Base-by-base conservation (phyloP, 2,797 vertebrate genomes). In the Tiaroga cobitis region DNA sequence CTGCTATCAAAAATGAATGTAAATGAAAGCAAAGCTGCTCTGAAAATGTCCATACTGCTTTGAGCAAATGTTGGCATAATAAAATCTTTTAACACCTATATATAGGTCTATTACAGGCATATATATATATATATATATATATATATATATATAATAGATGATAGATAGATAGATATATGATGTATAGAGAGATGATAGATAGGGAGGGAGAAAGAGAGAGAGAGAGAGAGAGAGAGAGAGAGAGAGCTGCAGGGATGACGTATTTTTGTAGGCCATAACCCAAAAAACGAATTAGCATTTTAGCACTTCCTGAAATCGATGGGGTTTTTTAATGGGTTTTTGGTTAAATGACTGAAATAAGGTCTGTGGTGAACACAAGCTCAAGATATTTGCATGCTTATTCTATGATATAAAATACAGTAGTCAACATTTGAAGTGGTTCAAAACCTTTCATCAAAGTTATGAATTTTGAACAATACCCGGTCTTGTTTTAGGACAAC, bases 1-100 rank as follows among this genome's bases (percentile, higher is more conserved):
- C 67, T 85, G 75, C 34, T 85, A 67, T 61, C 41, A 46, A 80
- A 54, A 75, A 74, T 67, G 3, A 68, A 69, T 76, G 59, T 24
- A 68, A 75, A 68, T 34, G 13, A 81, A 76, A 77, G 61, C 34
- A 76, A 63, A 75, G 39, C 46, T 15, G 34, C 32, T 54, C 43
- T 39, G 21, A 65, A 68, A 68, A 65, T 39, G 16, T 32, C 11
- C 5, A 49, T 34, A 26, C 7, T 80, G 61, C 26, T 67, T 68
- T 49, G 15, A 78, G 49, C 15, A 77, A 61, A 77, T 26, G 51
- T 8, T 61, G 59, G 32, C 43, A 81, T 7, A 68, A 51, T 11
- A 1, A 51, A 80, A 65, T 69, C 5, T 24, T 21, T 34, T 81
- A 37, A 26, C 26, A 49, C 15, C 16, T 10, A 69, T 68, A 68